Evolutionary conservation across 2,797 vertebrate genomes (phyloP).

Genomic region (Hippocampus kuda): DNA sequence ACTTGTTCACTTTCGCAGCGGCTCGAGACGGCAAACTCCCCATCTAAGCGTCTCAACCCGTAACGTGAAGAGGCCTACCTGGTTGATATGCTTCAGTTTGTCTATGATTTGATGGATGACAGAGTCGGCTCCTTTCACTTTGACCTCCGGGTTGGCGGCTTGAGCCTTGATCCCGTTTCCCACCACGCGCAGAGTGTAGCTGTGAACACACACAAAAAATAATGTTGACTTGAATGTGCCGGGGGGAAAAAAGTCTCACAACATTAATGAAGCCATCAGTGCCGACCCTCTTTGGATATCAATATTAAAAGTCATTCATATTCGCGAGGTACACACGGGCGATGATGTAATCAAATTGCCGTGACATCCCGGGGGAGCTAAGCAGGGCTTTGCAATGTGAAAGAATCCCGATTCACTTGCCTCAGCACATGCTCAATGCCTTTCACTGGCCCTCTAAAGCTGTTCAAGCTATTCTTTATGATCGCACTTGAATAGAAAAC

Average conservation of each 20-base stretch:
- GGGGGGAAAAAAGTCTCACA: neutral
- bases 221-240: neutral
- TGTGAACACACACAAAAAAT: conserved; percentile 31
- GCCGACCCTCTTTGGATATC: neutral
- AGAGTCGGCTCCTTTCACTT: conserved; percentile 76
- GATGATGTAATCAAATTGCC: conserved; percentile 27
- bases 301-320: conserved; percentile 21
- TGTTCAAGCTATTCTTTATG: neutral
- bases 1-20: no score
- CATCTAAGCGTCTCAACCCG: no score
- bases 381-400: conserved; percentile 21
- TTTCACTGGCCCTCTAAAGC: neutral
- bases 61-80: conserved; percentile 63
- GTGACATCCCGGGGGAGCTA: conserved; percentile 12
- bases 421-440: neutral
- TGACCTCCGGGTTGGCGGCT: conserved; percentile 79
- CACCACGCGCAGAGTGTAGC: conserved; percentile 77
- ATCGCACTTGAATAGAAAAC: conserved; percentile 18
- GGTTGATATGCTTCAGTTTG: conserved; percentile 84
- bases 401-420: conserved; percentile 20
- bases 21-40: no score
- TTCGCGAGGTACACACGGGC: conserved; percentile 22
- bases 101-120: conserved; percentile 82
- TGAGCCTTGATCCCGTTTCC: conserved; percentile 82
- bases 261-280: conserved; percentile 1